phyloP scores from a whole-genome alignment of 2,113 vertebrate species.

The Erythrocercus mccallii region DNA sequence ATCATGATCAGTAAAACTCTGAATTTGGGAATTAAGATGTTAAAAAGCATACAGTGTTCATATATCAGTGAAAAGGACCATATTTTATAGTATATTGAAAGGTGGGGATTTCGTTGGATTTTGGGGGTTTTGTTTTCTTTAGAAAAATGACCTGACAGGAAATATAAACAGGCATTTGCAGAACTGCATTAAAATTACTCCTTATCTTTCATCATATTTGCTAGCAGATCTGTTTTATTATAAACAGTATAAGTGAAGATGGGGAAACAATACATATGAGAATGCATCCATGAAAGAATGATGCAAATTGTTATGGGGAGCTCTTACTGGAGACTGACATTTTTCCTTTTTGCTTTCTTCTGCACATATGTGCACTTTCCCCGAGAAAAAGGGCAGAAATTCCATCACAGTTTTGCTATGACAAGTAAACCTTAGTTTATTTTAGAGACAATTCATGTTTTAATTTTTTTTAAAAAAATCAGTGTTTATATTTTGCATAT shows the following conservation, averaged over 20 bases:
- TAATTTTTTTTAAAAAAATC: not conserved
- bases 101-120: not conserved
- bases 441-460: not conserved
- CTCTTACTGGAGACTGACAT: not conserved
- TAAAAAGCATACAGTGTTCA: not conserved
- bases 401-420: not conserved
- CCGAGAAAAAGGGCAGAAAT: not conserved
- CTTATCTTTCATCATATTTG: conserved; percentile 20
- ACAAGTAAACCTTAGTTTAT: not conserved
- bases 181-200: not conserved
- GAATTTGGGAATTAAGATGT: not conserved
- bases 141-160: conserved; percentile 29
- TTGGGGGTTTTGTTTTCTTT: not conserved
- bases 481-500: not conserved
- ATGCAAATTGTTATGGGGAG: not conserved
- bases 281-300: not conserved
- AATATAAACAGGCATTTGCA: not conserved
- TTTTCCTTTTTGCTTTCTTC: not conserved
- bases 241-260: not conserved
- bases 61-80: not conserved
- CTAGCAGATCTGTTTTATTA: conserved; percentile 14
- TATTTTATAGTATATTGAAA: not conserved
- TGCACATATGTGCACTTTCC: not conserved
- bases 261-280: not conserved
- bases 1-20: not conserved